phyloP scores from a whole-genome alignment of 2,888 invertebrate species.

The Diadegma fenestrale region DNA sequence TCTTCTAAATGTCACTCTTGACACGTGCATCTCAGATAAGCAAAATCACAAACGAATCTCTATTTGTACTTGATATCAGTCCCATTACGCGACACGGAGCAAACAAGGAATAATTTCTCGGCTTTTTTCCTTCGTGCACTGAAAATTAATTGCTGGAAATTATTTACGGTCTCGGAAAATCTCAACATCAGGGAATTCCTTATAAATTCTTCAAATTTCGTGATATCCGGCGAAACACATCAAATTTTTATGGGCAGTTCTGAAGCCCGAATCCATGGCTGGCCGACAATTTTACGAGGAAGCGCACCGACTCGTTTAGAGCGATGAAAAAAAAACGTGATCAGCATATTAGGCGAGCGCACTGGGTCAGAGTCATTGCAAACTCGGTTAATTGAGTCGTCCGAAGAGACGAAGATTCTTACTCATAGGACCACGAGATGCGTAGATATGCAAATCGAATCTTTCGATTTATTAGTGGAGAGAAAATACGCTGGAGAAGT shows the following conservation, averaged over 20 bases:
- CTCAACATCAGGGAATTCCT: not conserved
- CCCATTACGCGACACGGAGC: constrained; percentile 27
- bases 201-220: not conserved
- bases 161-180: not conserved
- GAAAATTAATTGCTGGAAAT: not conserved
- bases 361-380: constrained; percentile 58
- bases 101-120: constrained; percentile 33
- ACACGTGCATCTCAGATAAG: constrained; percentile 59
- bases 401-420: constrained; percentile 39
- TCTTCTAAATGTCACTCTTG: constrained; percentile 44
- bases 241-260: not conserved
- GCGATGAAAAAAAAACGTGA: constrained; percentile 29
- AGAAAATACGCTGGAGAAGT: not conserved
- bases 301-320: not conserved
- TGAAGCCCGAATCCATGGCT: not conserved
- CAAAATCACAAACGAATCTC: constrained; percentile 34
- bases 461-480: not conserved
- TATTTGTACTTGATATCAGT: constrained; percentile 58
- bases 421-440: constrained; percentile 35
- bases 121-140: not conserved
- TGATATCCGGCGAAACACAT: not conserved
- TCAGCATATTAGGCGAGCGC: constrained; percentile 30
- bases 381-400: constrained; percentile 65
- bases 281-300: not conserved
- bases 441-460: constrained; percentile 18